Base-by-base conservation (phyloP, 2,888 invertebrate species). In the Chalcosyrphus nemorum region DNA sequence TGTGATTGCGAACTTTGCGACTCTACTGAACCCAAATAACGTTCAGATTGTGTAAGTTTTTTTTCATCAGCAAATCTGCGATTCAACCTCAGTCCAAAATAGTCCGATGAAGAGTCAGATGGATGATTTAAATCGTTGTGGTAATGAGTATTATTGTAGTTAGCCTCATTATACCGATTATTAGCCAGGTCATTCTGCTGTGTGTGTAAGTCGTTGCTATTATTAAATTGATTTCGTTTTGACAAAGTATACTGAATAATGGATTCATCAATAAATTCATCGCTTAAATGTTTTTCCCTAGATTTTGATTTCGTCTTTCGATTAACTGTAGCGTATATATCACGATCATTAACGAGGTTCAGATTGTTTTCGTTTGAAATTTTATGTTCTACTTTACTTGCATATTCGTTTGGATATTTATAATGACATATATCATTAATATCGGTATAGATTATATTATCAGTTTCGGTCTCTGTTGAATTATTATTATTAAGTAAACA, bases 321-420 rank as follows among this genome's bases (percentile, higher is more conserved):
- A 88, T 92, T 91, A n/a, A 92, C 90, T 1, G 92, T 92, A 3
- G 92, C 92, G 87, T 92, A 92, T 13, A 92, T 90, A 74, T 92
- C 92, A 72, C 90, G 89, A 54, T 89, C 89, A 71, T 91, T 91
- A 19, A 89, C 89, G 0, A 89, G 86, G 87, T 91, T 91, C 5
- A 90, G 87, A 72, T 89, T 90, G 21, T 81, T 76, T 65, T 91
- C 91, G 59, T 90, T 91, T 3, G 88, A 90, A 54, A 90, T 89
- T 81, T 91, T 91, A 75, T 89, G 89, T 86, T 90, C 90, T 82
- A 88, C 86, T 87, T 89, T 88, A 38, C 87, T 78, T 43, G 72
- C 88, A 61, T 89, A 89, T 65, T 89, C 89, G 15, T 80, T 70
- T 0, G 89, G 88, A 81, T 90, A 89, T 85, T 91, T 91, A 63